phyloP scores from a whole-genome alignment of 2,888 invertebrate genomes.

The Tenthredo notha region DNA sequence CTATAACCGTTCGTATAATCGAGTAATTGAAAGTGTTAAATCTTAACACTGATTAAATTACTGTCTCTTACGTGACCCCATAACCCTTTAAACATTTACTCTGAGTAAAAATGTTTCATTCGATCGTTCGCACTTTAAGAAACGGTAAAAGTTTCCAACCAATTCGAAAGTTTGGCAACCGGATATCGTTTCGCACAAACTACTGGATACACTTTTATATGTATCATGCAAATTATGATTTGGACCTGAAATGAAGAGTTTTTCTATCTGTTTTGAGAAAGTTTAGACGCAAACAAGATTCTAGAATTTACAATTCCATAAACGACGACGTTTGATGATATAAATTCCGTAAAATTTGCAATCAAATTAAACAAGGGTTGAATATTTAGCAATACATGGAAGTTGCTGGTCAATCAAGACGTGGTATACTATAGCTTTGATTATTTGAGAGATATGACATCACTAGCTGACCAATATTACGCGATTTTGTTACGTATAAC shows the following conservation, averaged over 20 bases:
- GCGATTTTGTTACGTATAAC: slow-evolving; percentile 37
- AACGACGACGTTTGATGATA: neutral
- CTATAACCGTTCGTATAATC: slow-evolving; percentile 44
- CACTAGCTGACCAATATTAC: neutral
- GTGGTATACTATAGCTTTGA: neutral
- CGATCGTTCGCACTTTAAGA: neutral
- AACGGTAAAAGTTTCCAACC: slow-evolving; percentile 41
- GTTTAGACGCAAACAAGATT: too few species aligned
- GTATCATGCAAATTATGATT: neutral
- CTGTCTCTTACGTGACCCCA: neutral
- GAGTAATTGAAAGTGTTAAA: slow-evolving; percentile 51
- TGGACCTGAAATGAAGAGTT: too few species aligned
- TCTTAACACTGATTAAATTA: slow-evolving; percentile 29
- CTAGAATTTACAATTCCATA: too few species aligned
- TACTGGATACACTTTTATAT: neutral
- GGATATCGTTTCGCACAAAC: slow-evolving; percentile 11
- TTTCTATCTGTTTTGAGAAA: too few species aligned
- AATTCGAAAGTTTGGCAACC: slow-evolving; percentile 41
- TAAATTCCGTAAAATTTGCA: neutral
- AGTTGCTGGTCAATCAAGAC: neutral
- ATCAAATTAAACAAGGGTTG: neutral
- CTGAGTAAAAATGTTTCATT: neutral
- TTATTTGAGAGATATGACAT: neutral
- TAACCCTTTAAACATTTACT: slow-evolving; percentile 25
- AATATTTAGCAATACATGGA: neutral